Percentiles rank a stretch among this genome's conserved stretches.
These are phyloP conservation scores for Otus scops DNA, from an alignment of 2,797 vertebrate genomes.

Conservation along the genomic window DNA sequence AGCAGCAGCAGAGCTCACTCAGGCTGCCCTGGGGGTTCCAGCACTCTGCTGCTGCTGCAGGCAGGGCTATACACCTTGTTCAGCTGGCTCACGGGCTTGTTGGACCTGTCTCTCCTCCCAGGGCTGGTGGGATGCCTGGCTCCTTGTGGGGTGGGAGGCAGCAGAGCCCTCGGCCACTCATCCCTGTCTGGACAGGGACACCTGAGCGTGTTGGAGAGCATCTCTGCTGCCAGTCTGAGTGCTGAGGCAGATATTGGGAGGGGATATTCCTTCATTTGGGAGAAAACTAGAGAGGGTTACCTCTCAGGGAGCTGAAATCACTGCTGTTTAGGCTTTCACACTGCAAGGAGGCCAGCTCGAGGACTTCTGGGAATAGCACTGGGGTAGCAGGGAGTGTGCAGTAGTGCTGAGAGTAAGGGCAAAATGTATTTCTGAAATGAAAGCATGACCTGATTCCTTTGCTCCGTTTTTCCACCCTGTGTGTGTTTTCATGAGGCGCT, in stretches of 20 bases:
- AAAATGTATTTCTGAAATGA: neutral
- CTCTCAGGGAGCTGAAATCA: neutral
- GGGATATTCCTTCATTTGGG: neutral
- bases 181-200: neutral
- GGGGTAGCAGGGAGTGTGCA: neutral
- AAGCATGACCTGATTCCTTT: neutral
- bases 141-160: neutral
- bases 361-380: neutral
- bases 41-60: neutral
- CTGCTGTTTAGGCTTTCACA: neutral
- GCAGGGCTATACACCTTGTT: neutral
- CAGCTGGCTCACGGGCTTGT: neutral
- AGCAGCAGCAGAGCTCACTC: neutral
- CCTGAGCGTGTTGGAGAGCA: neutral
- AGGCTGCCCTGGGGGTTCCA: neutral
- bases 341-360: neutral
- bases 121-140: neutral
- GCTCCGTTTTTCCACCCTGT: neutral
- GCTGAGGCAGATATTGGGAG: neutral
- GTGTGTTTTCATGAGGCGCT: neutral
- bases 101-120: rapidly evolving
- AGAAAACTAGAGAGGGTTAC: neutral
- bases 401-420: neutral
- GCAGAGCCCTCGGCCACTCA: neutral
- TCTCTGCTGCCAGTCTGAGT: neutral